Base-by-base conservation (phyloP, 2,113 vertebrate species). In the Martes martes region DNA sequence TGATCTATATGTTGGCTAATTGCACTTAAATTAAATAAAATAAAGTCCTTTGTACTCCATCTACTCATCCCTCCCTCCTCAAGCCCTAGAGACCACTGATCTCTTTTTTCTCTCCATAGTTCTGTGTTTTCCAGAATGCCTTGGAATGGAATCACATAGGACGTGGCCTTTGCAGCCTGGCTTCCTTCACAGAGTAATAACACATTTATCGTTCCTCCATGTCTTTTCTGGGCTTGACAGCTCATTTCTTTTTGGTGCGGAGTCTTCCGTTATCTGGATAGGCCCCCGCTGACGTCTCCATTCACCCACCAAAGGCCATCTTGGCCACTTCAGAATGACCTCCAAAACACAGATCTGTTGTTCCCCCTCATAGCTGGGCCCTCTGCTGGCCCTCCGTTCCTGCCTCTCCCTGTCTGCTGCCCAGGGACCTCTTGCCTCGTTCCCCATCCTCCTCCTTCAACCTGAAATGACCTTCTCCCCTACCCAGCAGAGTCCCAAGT, bases 281-380 rank as follows among this genome's bases (percentile, higher is more conserved):
- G 67, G n/a, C 67, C 18, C 4, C 7, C 10, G 8, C 1, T 69
- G 4, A 21, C 33, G 2, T 69, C 67, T 21, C 67, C 67, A 19
- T 69, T 69, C 67, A 69, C 7, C 7, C 9, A 8, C 16, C 4
- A 8, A 69, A 19, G 33, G n/a, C 33, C 33, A 21, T 69, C 39
- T 47, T 85, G 11, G 33, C 18, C 8, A 15, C 28, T 71, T 61
- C 47, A 50, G 16, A 18, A 24, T 18, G 33, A 24, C 47, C 28
- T 50, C 21, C 10, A 36, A 8, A 74, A 69, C n/a, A 11, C 3
- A 21, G 2, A 28, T 23, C 21, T 69, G 47, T 10, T 28, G 1
- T 26, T 59, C 50, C 14, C 1, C 19, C 26, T 6, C 10, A 7
- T 11, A 8, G n/a, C 9, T 47, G 2, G 6, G 26, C 1, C 13